phyloP scores from a whole-genome alignment of 2,888 invertebrate genomes.

The Melieria omissa region DNA sequence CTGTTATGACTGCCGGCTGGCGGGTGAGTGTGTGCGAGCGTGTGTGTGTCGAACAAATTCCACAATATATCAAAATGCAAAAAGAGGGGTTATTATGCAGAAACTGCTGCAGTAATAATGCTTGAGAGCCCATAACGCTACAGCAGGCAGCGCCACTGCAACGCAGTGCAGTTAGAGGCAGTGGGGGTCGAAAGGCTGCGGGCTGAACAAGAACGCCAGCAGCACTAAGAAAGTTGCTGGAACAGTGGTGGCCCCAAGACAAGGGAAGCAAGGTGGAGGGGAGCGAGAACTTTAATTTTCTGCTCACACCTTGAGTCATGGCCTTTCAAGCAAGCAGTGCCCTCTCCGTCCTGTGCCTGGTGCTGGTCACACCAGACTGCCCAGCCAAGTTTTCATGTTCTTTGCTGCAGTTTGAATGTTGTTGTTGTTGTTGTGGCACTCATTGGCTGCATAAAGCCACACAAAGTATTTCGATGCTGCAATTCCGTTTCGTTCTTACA shows the following conservation, averaged over 20 bases:
- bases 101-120: slow-evolving; percentile 29
- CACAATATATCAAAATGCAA: background rate
- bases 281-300: too few relatives aligned
- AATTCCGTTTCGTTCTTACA: too few relatives aligned
- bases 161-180: background rate
- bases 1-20: slow-evolving; percentile 3
- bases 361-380: too few relatives aligned
- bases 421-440: too few relatives aligned
- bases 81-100: background rate
- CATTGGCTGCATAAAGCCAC: too few relatives aligned
- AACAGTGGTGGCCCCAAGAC: background rate
- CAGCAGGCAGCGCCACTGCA: slow-evolving; percentile 13
- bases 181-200: background rate
- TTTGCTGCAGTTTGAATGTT: too few relatives aligned
- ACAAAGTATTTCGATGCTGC: too few relatives aligned
- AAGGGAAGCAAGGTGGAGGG: too few relatives aligned
- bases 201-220: background rate
- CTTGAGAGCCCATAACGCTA: background rate
- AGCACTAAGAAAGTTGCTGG: slow-evolving; percentile 4
- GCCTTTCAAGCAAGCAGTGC: too few relatives aligned
- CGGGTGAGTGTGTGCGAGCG: background rate
- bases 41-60: background rate
- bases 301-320: too few relatives aligned
- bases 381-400: too few relatives aligned
- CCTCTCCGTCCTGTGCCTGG: too few relatives aligned